phyloP scores from a whole-genome alignment of 2,888 invertebrate genomes.

The Anodontia alba region DNA sequence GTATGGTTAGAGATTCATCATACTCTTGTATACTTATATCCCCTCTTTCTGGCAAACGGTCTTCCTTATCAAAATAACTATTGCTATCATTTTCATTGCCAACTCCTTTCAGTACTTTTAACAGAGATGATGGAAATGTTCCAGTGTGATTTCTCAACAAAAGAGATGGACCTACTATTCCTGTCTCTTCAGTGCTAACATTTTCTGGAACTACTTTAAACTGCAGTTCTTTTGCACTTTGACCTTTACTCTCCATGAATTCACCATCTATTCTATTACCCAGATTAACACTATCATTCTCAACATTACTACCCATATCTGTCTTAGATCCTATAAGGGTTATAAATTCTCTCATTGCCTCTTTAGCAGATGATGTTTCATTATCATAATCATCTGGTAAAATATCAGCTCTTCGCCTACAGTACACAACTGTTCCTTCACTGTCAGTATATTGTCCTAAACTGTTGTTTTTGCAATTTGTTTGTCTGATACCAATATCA shows the following conservation, averaged over 20 bases:
- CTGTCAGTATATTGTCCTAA: slow-evolving; percentile 35
- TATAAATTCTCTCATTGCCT: not conserved
- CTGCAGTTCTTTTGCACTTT: not conserved
- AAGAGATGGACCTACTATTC: not conserved
- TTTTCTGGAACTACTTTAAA: not conserved
- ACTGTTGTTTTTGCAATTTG: slow-evolving; percentile 27
- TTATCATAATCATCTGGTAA: slow-evolving; percentile 27
- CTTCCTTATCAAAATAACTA: not conserved
- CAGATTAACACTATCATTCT: not conserved
- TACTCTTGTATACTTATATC: slow-evolving; percentile 29
- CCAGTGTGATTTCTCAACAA: not conserved
- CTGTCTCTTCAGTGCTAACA: not conserved
- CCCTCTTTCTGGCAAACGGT: slow-evolving; percentile 18
- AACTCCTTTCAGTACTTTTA: not conserved
- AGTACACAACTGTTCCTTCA: slow-evolving; percentile 47
- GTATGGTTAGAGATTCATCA: not conserved
- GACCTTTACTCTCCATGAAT: not conserved
- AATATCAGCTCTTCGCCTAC: slow-evolving; percentile 49
- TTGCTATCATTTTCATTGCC: not conserved
- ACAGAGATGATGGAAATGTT: not conserved
- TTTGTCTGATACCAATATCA: slow-evolving; percentile 43
- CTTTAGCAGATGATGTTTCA: not conserved
- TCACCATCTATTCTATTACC: not conserved
- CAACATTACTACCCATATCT: not conserved
- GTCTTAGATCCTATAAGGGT: not conserved